Evolutionary conservation across 2,888 invertebrate species (phyloP).

Genomic region (Esperia sulphurella): DNA sequence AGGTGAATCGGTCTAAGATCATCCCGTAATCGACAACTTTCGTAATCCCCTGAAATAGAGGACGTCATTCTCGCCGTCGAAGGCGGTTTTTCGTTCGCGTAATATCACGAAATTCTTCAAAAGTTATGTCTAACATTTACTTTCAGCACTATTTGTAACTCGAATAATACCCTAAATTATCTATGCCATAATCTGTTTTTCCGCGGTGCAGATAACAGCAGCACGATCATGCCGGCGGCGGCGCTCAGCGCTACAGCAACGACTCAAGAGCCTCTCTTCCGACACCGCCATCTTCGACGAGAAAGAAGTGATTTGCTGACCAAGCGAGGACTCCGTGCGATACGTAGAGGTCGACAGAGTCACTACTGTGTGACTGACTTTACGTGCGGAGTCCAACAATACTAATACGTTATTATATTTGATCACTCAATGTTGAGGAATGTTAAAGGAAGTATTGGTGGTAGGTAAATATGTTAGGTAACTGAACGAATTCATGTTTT

Average conservation of each 20-base stretch:
- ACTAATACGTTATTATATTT: not conserved
- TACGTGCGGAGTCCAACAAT: constrained; percentile 55
- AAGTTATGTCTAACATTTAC: no score
- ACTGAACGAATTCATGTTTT: constrained; percentile 1
- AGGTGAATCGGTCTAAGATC: no score
- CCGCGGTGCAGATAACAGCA: constrained; percentile 49
- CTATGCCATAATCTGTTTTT: not conserved
- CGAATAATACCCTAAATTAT: not conserved
- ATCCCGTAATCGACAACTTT: no score
- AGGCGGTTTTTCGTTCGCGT: no score
- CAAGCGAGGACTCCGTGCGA: constrained; percentile 96
- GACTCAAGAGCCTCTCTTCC: constrained; percentile 88
- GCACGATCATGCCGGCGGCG: constrained; percentile 82
- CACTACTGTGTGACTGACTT: constrained; percentile 90
- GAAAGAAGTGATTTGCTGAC: constrained; percentile 96
- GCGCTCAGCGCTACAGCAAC: constrained; percentile 87
- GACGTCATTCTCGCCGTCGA: no score
- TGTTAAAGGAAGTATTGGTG: not conserved
- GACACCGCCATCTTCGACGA: constrained; percentile 92
- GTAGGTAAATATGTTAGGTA: not conserved
- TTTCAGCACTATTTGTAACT: not conserved
- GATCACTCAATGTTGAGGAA: constrained; percentile 4
- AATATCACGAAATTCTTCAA: no score
- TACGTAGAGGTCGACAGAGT: constrained; percentile 94
- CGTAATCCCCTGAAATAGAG: no score